Conservation (phyloP, 2,797 vertebrate species). For the Neopelma chrysocephalum region DNA sequence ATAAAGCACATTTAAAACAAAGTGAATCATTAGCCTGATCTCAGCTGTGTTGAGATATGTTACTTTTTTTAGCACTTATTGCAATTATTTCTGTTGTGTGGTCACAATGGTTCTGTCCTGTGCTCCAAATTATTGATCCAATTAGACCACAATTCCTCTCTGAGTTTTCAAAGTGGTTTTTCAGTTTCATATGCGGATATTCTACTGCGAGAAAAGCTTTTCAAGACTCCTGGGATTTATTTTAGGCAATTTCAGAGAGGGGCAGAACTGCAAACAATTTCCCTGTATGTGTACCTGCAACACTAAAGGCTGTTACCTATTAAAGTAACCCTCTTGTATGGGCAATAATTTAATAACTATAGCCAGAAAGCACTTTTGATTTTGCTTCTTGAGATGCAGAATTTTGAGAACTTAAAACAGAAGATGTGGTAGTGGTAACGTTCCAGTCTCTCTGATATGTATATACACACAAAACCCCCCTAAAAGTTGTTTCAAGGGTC, state of each 20-base stretch:
- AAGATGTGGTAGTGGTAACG: neutral
- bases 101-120: conserved; percentile 33
- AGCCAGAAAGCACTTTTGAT: neutral
- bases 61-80: conserved; percentile 56
- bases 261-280: neutral
- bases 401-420: neutral
- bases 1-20: conserved; percentile 50
- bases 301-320: neutral
- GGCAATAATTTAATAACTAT: neutral
- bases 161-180: conserved; percentile 48
- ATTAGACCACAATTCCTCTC: conserved; percentile 47
- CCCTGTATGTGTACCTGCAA: neutral
- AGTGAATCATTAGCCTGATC: conserved; percentile 50
- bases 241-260: conserved; percentile 8
- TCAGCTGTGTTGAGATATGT: conserved; percentile 50
- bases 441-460: neutral
- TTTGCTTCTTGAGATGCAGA: neutral
- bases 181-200: conserved; percentile 9
- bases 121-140: conserved; percentile 64
- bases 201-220: conserved; percentile 29
- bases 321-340: neutral
- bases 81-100: conserved; percentile 63
- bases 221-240: conserved; percentile 33
- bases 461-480: too few relatives aligned
- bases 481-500: neutral